Percentiles rank a stretch among this genome's conserved stretches.
phyloP scores from a whole-genome alignment of 2,888 invertebrate species.

The Bembecia ichneumoniformis region DNA sequence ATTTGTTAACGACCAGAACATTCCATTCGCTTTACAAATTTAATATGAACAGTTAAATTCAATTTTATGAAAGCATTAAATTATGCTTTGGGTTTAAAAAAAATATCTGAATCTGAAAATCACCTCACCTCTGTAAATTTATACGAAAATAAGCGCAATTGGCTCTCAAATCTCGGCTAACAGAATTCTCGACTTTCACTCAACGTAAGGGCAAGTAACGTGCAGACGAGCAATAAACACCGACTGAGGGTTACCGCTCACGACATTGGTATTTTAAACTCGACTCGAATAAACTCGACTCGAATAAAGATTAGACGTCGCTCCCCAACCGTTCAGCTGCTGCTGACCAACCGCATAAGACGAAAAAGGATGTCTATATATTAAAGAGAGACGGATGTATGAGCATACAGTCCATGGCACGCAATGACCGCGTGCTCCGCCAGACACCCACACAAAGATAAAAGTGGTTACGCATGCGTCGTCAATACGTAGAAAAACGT shows the following conservation, averaged over 20 bases:
- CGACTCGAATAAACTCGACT: slow-evolving; percentile 10
- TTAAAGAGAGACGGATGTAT: slow-evolving; percentile 38
- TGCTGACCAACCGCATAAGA: slow-evolving; percentile 17
- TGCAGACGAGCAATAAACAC: slow-evolving; percentile 44
- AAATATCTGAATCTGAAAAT: not conserved
- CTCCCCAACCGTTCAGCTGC: slow-evolving; percentile 35
- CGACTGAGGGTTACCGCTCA: slow-evolving; percentile 53
- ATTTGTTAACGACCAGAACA: slow-evolving; percentile 33
- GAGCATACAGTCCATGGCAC: too few species aligned
- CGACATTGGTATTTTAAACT: slow-evolving; percentile 60
- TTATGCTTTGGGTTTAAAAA: not conserved
- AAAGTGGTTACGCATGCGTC: slow-evolving; percentile 55
- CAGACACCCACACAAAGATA: slow-evolving; percentile 49
- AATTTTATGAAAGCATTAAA: not conserved
- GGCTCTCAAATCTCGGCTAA: not conserved
- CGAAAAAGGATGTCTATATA: slow-evolving; percentile 30
- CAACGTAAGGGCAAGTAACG: not conserved
- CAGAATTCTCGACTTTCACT: not conserved
- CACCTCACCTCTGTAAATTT: not conserved
- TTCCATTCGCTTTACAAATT: slow-evolving; percentile 7
- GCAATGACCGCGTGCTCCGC: slow-evolving; percentile 53
- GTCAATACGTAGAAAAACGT: slow-evolving; percentile 46
- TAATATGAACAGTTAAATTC: not conserved
- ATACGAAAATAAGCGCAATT: not conserved
- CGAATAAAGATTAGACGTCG: slow-evolving; percentile 29